Conservation (phyloP, 2,888 invertebrate species). For the Smittia aterrima region DNA sequence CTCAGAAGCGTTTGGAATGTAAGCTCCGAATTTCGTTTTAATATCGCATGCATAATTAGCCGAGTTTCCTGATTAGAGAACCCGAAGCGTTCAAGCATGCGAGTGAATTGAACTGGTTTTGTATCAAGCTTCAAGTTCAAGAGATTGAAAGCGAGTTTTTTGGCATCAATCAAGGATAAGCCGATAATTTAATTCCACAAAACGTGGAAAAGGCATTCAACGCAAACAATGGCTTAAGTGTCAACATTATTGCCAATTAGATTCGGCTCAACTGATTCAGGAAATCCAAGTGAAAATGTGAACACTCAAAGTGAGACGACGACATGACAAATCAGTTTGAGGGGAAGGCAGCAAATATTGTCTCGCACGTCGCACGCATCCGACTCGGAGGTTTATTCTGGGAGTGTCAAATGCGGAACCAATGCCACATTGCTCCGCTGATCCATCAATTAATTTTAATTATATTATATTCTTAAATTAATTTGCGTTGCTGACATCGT, state of each 20-base stretch:
- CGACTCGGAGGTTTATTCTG: background rate
- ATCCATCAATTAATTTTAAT: constrained; percentile 5
- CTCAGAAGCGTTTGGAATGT: background rate
- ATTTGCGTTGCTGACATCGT: constrained; percentile 1
- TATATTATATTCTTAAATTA: constrained; percentile 9
- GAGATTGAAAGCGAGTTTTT: background rate
- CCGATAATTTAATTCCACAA: constrained; percentile 17
- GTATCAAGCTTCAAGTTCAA: background rate
- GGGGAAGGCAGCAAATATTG: constrained; percentile 6
- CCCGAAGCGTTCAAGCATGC: background rate
- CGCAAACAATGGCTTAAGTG: background rate
- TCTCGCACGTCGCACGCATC: constrained; percentile 23
- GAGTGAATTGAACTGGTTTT: background rate
- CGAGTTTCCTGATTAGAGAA: constrained; percentile 12
- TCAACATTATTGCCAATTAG: constrained; percentile 17
- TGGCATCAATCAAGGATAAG: constrained; percentile 22
- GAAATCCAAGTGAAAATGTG: background rate
- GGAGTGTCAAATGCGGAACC: constrained; percentile 38
- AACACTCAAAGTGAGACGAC: background rate
- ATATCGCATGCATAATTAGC: constrained; percentile 15
- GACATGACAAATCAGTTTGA: background rate
- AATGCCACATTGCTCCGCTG: background rate
- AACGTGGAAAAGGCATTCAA: background rate
- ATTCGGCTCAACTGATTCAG: constrained; percentile 20
- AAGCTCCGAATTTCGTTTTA: background rate